Evolutionary conservation across 2,113 vertebrate genomes (phyloP), one percentile per base, ranked within the genome.

Genomic region (Otis tarda): DNA sequence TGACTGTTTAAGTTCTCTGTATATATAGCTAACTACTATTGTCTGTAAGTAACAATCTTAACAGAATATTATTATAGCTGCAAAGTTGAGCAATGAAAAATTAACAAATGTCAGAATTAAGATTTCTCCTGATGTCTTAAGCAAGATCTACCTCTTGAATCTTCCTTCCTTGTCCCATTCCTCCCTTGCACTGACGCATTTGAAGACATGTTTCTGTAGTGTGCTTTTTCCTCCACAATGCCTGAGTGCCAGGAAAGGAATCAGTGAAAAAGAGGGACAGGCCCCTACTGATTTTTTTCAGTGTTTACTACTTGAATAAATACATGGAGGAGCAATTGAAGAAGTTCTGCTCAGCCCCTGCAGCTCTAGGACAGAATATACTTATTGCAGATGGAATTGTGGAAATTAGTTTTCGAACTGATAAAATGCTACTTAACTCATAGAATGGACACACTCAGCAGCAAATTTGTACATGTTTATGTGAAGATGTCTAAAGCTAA

Each of bases 221-320:
- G 19, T 80, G 39, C 11, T 76, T 91, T 81, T 79, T 61, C 35
- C 20, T 88, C n/a, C 45, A 23, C 22, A 20, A 11, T 53, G 47
- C 35, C 55, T 65, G 28, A 8, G 33, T 88, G 31, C 49, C 49
- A 45, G 71, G 35, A 90, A 90, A 2, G 25, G 11, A 49, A 24
- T 52, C 16, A 37, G 11, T 53, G 56, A 83, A 37, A 69, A 57
- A 14, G 30, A 49, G 55, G 8, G 22, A 69, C 63, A 65, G 57
- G 45, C 12, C 47, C 9, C 28, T 92, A 21, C 31, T 71, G 24
- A 27, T 88, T 83, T 50, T 90, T 94, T 94, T 79, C 67, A 80
- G 24, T 86, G 49, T 92, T 88, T 92, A 80, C 63, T 67, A n/a
- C 86, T 93, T 77, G 47, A 83, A 65, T 76, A 90, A 86, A 67